Percentiles rank a stretch among this genome's conserved stretches.
phyloP scores from a whole-genome alignment of 2,797 vertebrate species.

The Sebastes taczanowskii region DNA sequence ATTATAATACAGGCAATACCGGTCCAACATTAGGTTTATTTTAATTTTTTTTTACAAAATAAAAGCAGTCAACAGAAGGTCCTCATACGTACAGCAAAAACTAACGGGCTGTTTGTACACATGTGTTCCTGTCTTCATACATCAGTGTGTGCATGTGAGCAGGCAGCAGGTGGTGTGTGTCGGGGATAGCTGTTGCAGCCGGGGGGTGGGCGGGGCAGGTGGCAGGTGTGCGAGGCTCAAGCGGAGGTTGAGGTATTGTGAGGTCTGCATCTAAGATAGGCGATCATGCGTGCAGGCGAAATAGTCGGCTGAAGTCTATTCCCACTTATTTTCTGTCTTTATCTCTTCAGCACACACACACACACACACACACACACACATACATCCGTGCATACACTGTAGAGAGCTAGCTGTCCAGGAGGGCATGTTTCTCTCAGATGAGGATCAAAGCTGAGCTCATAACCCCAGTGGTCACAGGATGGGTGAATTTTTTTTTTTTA shows the following conservation, averaged over 20 bases:
- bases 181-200: neutral
- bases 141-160: conserved; percentile 25
- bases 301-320: conserved; percentile 45
- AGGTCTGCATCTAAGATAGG: conserved; percentile 36
- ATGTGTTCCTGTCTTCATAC: conserved; percentile 11
- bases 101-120: neutral
- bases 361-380: neutral
- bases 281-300: conserved; percentile 32
- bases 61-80: neutral
- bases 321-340: conserved; percentile 18
- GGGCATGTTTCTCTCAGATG: neutral
- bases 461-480: neutral
- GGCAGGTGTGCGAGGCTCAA: conserved; percentile 40
- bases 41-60: neutral
- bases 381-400: neutral
- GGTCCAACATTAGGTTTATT: too few relatives aligned
- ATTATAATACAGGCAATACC: too few relatives aligned
- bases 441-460: neutral
- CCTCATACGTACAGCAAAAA: neutral
- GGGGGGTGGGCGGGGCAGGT: neutral
- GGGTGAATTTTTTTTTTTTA: neutral
- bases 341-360: conserved; percentile 15
- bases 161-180: conserved; percentile 68
- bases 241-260: conserved; percentile 34
- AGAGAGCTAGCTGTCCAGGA: conserved; percentile 12